These are phyloP conservation scores for Tiaroga cobitis DNA, from an alignment of 2,797 vertebrate species.

Conservation along the genomic window DNA sequence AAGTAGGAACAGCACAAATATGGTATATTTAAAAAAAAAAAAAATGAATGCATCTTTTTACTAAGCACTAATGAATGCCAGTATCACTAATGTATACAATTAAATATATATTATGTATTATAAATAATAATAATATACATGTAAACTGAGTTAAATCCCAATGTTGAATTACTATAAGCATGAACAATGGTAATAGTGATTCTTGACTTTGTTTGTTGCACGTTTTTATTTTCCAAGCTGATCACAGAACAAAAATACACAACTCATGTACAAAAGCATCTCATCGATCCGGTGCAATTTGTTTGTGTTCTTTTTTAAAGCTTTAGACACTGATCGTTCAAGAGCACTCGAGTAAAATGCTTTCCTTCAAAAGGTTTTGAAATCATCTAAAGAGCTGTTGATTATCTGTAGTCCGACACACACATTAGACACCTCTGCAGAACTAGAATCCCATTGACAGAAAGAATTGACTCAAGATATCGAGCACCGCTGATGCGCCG, in stretches of 20 bases:
- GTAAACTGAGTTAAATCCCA: background rate
- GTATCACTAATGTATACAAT: too few species aligned
- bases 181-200: background rate
- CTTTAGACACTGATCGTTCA: background rate
- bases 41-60: background rate
- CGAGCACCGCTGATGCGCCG: conserved; percentile 4
- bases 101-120: background rate
- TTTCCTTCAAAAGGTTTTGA: conserved; percentile 3
- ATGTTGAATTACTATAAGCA: background rate
- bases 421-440: conserved; percentile 18
- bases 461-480: conserved; percentile 35
- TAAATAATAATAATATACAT: background rate
- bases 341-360: conserved; percentile 7
- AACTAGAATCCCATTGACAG: conserved; percentile 25
- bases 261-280: background rate
- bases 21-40: background rate
- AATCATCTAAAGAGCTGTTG: background rate
- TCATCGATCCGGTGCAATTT: background rate
- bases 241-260: background rate
- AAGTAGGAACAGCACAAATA: background rate
- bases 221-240: background rate
- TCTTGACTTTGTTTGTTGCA: background rate
- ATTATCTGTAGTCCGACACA: background rate
- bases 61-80: background rate
- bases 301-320: background rate